These are phyloP conservation scores for Lepidurus apus DNA, from an alignment of 1,140 invertebrate genomes.

Conservation along the genomic window DNA sequence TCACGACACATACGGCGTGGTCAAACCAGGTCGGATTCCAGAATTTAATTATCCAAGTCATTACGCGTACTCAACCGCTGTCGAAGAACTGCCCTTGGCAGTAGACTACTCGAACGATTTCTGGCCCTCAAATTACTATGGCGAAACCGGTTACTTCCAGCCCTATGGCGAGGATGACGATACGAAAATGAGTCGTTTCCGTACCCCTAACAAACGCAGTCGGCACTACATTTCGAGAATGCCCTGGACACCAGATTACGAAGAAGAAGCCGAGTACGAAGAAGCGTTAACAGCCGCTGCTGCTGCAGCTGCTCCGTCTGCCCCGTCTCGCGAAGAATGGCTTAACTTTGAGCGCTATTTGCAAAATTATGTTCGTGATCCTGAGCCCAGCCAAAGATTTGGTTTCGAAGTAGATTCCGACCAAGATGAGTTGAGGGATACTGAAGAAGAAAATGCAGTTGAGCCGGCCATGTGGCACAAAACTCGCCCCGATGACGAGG, in stretches of 20 bases:
- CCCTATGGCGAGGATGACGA: background rate
- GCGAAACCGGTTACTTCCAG: background rate
- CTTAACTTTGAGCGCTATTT: conserved; percentile 5
- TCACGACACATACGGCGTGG: background rate
- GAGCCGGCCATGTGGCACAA: background rate
- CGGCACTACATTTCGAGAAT: conserved; percentile 4
- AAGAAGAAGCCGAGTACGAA: conserved; percentile 7
- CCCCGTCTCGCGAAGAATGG: background rate
- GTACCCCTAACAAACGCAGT: background rate
- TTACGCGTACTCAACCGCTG: background rate
- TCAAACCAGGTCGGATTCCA: background rate
- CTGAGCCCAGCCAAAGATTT: background rate
- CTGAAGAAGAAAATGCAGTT: background rate
- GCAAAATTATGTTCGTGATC: background rate
- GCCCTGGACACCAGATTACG: conserved; percentile 6
- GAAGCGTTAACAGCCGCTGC: background rate
- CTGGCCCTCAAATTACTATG: background rate
- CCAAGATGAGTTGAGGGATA: background rate
- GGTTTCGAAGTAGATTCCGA: background rate
- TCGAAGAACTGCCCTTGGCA: background rate
- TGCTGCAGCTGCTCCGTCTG: background rate
- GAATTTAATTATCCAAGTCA: background rate
- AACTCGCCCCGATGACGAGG: conserved; percentile 36
- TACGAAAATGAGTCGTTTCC: background rate
- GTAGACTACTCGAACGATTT: conserved; percentile 4